Evolutionary conservation across 2,888 invertebrate genomes (phyloP).

Genomic region (Netelia fuscicornis): DNA sequence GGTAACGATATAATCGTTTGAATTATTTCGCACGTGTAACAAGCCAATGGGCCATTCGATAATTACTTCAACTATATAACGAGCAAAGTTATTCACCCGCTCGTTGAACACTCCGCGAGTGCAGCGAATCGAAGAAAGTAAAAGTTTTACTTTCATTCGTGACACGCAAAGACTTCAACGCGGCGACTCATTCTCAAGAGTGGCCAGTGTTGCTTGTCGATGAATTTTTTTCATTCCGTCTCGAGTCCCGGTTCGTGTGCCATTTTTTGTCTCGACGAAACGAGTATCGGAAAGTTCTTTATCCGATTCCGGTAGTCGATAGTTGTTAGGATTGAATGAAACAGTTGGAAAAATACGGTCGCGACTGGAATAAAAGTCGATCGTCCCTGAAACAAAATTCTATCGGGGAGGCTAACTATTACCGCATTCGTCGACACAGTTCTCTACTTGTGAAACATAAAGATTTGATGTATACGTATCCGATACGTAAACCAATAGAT

Average conservation of each 20-base stretch:
- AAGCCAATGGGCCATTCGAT: conserved; percentile 1
- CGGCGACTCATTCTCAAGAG: conserved; percentile 15
- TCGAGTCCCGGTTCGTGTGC: neutral
- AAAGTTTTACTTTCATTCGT: conserved; percentile 73
- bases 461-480: conserved; percentile 5
- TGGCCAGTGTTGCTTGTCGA: neutral
- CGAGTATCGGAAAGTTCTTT: neutral
- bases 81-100: conserved; percentile 11
- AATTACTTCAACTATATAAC: conserved; percentile 24
- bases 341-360: neutral
- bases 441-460: conserved; percentile 20
- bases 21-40: neutral
- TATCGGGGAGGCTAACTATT: neutral
- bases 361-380: conserved; percentile 34
- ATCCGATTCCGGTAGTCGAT: conserved; percentile 12
- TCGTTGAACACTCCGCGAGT: conserved; percentile 28
- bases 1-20: too few relatives aligned
- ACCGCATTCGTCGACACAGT: conserved; percentile 39
- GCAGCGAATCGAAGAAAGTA: conserved; percentile 73
- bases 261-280: neutral
- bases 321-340: neutral
- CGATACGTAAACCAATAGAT: neutral
- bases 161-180: conserved; percentile 52
- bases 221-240: neutral
- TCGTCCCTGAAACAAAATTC: conserved; percentile 38